Percentiles rank a stretch among this genome's conserved stretches.
Conservation (phyloP, 2,113 vertebrate species). For the pig (Sus scrofa) region DNA sequence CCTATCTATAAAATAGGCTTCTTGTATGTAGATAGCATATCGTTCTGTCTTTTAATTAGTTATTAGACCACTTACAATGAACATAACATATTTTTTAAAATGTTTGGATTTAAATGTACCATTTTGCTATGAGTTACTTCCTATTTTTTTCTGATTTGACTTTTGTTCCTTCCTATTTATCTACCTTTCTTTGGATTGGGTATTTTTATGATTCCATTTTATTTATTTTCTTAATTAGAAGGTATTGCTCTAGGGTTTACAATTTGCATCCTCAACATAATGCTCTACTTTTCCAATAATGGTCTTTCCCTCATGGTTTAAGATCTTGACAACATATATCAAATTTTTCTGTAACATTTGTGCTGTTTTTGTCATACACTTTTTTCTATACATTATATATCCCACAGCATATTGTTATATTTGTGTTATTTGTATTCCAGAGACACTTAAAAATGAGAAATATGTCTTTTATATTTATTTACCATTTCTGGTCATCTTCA, state of each 20-base stretch:
- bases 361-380: background rate
- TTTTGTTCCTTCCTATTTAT: background rate
- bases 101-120: background rate
- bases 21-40: background rate
- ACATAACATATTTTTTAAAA: background rate
- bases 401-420: background rate
- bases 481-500: background rate
- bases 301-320: background rate
- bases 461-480: constrained; percentile 23
- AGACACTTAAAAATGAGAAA: constrained; percentile 21
- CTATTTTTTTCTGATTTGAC: background rate
- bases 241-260: background rate
- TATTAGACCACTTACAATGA: background rate
- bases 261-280: background rate
- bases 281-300: background rate
- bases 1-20: background rate
- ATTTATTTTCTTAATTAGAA: background rate
- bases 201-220: background rate
- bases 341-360: background rate
- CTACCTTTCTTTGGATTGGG: background rate
- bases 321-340: background rate
- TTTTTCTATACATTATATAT: background rate
- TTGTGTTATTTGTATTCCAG: constrained; percentile 1
- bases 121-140: background rate
- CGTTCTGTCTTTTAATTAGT: background rate